A percentile compares a stretch with the other conserved stretches of the same genome.
Conservation (phyloP, 2,113 vertebrate genomes). For the Lampris incognitus region DNA sequence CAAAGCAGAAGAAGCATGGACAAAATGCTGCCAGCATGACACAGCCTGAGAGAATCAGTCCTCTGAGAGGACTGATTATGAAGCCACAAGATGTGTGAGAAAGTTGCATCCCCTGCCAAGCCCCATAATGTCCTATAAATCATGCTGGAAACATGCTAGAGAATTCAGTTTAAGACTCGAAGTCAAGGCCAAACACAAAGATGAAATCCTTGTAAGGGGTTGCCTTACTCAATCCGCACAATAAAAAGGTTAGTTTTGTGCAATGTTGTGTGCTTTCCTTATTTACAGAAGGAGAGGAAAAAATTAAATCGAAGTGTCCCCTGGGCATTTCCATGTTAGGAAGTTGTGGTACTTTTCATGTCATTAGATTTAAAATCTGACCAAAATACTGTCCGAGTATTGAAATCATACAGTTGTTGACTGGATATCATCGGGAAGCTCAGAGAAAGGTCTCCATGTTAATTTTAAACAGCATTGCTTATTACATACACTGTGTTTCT, state of each 20-base stretch:
- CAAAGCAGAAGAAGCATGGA: conserved; percentile 23
- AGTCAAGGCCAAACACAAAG: conserved; percentile 28
- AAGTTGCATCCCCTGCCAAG: conserved; percentile 55
- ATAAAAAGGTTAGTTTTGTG: too few species aligned
- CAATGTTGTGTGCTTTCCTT: too few species aligned
- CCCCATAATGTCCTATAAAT: conserved; percentile 59
- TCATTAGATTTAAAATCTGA: too few species aligned
- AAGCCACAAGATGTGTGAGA: conserved; percentile 66
- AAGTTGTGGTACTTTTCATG: too few species aligned
- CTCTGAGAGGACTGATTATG: conserved; percentile 36
- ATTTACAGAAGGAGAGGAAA: not conserved
- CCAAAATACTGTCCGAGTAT: not conserved
- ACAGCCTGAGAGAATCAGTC: conserved; percentile 26
- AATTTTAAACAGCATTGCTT: conserved; percentile 9
- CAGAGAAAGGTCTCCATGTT: not conserved
- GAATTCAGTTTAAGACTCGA: conserved; percentile 46
- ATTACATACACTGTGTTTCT: conserved; percentile 6
- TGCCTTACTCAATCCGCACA: too few species aligned
- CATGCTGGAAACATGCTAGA: conserved; percentile 31
- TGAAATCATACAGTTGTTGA: not conserved
- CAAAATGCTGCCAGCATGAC: conserved; percentile 11
- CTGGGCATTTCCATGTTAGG: too few species aligned
- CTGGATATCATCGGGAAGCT: not conserved
- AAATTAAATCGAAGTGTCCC: not conserved
- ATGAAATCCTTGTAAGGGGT: not conserved